phyloP scores from a whole-genome alignment of 2,888 invertebrate genomes.

The Thera britannica region DNA sequence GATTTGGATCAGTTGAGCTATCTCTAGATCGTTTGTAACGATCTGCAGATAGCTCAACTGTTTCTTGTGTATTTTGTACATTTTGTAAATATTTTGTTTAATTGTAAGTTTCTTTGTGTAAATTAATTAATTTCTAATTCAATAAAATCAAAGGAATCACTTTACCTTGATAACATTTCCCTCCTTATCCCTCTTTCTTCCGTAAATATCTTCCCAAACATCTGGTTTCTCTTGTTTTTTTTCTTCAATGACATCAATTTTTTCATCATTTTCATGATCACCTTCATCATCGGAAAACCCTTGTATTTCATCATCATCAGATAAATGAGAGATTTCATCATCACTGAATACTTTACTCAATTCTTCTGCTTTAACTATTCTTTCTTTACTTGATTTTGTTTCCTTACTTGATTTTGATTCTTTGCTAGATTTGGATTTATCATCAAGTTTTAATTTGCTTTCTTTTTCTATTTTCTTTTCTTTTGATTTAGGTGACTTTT shows the following conservation, averaged over 20 bases:
- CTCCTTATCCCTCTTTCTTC: constrained; percentile 91
- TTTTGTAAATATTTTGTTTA: too few species aligned
- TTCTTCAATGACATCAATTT: constrained; percentile 43
- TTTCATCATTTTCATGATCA: constrained; percentile 50
- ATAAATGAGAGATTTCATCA: constrained; percentile 76
- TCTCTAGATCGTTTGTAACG: too few species aligned
- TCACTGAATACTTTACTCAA: constrained; percentile 74
- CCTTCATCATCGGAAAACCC: constrained; percentile 35
- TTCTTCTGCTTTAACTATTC: constrained; percentile 62
- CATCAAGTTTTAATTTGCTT: constrained; percentile 22
- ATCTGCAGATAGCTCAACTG: too few species aligned
- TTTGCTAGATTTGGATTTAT: constrained; percentile 33
- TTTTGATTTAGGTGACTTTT: constrained; percentile 46
- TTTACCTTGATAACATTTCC: constrained; percentile 90
- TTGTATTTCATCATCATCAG: constrained; percentile 58
- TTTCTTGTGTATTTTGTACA: too few species aligned
- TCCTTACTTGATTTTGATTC: constrained; percentile 25
- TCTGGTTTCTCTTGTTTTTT: constrained; percentile 67
- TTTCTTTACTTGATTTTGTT: constrained; percentile 45
- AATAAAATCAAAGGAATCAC: background rate
- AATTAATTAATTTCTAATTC: too few species aligned
- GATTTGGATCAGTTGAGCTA: too few species aligned
- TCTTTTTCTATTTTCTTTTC: constrained; percentile 40
- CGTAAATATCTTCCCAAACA: constrained; percentile 97
- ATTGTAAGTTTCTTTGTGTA: too few species aligned